These are phyloP conservation scores for Perognathus longimembris DNA, from an alignment of 2,113 vertebrate species.

Conservation along the genomic window DNA sequence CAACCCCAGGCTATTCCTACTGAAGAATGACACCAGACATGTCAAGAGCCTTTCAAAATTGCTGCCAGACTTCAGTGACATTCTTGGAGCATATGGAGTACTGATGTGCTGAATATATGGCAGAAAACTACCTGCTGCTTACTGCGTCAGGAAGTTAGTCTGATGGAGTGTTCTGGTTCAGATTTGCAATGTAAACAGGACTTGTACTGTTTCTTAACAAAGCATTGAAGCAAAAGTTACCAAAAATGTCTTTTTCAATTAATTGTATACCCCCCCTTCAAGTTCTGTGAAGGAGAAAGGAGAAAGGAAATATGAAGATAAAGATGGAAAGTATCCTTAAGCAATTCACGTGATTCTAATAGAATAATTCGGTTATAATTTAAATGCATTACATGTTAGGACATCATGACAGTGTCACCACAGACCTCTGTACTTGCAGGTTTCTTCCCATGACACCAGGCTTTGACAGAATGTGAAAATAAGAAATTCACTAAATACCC, in stretches of 20 bases:
- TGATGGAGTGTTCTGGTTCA: slow-evolving; percentile 56
- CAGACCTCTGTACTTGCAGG: not conserved
- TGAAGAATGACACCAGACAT: slow-evolving; percentile 73
- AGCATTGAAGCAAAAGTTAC: slow-evolving; percentile 54
- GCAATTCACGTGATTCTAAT: not conserved
- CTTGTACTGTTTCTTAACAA: slow-evolving; percentile 36
- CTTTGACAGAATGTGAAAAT: not conserved
- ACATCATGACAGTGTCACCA: not conserved
- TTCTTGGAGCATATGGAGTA: slow-evolving; percentile 64
- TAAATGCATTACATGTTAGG: not conserved
- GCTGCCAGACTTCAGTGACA: slow-evolving; percentile 67
- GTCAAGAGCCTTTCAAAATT: slow-evolving; percentile 76
- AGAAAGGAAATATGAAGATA: slow-evolving; percentile 5
- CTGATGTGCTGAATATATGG: slow-evolving; percentile 43
- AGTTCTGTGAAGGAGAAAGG: not conserved
- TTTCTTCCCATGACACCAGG: not conserved
- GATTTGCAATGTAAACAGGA: slow-evolving; percentile 65
- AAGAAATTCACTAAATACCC: not conserved
- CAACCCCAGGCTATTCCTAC: slow-evolving; percentile 77
- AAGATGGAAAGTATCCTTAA: not conserved
- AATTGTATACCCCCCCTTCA: not conserved
- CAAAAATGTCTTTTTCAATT: slow-evolving; percentile 43
- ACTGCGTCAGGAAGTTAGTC: slow-evolving; percentile 51
- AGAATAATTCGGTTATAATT: slow-evolving; percentile 42
- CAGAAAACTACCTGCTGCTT: slow-evolving; percentile 58